Base-by-base conservation (phyloP, 1,140 invertebrate species). In the Aphelenchoides besseyi region DNA sequence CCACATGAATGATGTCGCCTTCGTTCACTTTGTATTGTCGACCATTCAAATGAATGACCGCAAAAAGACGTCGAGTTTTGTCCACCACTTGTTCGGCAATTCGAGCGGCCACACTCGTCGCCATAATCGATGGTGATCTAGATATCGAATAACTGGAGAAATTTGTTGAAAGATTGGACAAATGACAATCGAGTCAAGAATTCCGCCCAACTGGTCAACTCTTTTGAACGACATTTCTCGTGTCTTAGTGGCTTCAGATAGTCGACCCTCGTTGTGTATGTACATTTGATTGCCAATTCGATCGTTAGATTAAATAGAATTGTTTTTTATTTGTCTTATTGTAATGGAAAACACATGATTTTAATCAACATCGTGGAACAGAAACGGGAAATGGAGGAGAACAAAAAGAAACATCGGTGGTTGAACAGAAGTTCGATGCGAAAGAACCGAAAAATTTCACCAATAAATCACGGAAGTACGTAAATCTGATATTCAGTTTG, bases 21-120 rank as follows among this genome's bases (percentile, higher is more conserved):
- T 83, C 72, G 12, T 32, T 68, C n/a, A 82, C 82, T 62, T 84
- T 84, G 70, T 73, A 84, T 57, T 82, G 81, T 33, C 71, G 68
- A 33, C 70, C 67, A 68, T 84, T 70, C 5, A 82, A 57, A 57
- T 74, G 78, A 41, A 82, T 70, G 3, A 82, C 82, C 0, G 81
- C 81, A 48, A 82, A 82, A n/a, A 82, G 59, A 16, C 67, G 35
- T 28, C 52, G 29, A 3, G 62, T 75, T 23, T 8, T 23, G 33
- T 74, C 77, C 5, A 18, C 55, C 33, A 69, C 36, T 48, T 37
- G 8, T 16, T 53, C 68, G 8, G 18, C 48, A 33, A 76, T 76
- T 33, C 30, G n/a, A 16, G 59, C n/a, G 30, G 59, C 59, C 2
- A 61, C 59, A 2, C n/a, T 18, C 59, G n/a, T 29, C 12, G 41